Conservation (phyloP, 2,797 vertebrate species). For the Podargus strigoides region DNA sequence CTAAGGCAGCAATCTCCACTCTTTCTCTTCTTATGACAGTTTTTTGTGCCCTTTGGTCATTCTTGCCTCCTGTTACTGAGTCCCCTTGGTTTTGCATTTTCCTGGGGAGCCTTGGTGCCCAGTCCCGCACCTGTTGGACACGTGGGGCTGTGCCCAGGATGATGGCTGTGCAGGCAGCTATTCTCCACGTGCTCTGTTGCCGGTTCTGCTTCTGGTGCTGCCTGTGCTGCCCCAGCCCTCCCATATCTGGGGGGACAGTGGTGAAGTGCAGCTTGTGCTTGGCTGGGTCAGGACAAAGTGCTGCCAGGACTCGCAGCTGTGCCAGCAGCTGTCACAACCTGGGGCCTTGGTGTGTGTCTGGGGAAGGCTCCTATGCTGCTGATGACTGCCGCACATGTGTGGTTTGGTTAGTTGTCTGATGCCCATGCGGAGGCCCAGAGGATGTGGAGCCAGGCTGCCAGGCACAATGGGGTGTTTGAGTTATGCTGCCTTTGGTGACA, state of each 20-base stretch:
- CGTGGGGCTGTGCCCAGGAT: background rate
- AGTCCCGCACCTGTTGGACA: accelerated
- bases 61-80: background rate
- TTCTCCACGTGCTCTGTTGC: background rate
- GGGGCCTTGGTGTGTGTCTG: background rate
- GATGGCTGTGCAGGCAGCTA: background rate
- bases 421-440: background rate
- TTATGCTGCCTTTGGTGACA: background rate
- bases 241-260: accelerated
- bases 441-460: background rate
- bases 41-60: background rate
- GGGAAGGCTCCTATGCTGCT: background rate
- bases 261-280: background rate
- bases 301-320: accelerated
- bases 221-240: background rate
- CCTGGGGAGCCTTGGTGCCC: background rate
- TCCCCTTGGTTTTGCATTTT: background rate
- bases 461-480: too few species aligned
- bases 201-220: accelerated
- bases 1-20: background rate
- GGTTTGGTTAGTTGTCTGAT: background rate
- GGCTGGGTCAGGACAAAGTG: background rate
- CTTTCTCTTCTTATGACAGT: background rate
- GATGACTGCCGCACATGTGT: accelerated
- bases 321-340: background rate